Conservation (phyloP, 2,888 invertebrate genomes). For the Sthenelais limicola region DNA sequence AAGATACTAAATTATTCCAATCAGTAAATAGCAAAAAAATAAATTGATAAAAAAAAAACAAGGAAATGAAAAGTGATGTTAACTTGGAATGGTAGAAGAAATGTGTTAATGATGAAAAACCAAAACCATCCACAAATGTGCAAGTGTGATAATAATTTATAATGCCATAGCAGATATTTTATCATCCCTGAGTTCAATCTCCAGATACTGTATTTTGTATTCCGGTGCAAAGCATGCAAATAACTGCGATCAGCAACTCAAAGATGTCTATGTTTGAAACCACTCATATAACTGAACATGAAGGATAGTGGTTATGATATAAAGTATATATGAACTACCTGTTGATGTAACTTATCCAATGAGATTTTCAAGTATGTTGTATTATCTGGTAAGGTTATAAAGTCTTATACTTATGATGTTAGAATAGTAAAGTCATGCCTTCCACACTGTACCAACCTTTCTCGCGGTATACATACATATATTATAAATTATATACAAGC, state of each 20-base stretch:
- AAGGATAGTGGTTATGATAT: too few species aligned
- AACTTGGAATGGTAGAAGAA: not conserved
- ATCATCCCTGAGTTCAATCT: constrained; percentile 28
- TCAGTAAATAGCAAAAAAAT: constrained; percentile 9
- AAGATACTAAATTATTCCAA: too few species aligned
- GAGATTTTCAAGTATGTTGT: constrained; percentile 31
- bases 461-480: too few species aligned
- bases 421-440: too few species aligned
- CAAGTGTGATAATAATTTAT: constrained; percentile 36
- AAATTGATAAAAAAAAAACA: constrained; percentile 4
- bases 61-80: constrained; percentile 13
- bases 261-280: too few species aligned
- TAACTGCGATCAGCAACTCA: too few species aligned
- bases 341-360: constrained; percentile 29
- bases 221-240: constrained; percentile 35
- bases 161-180: constrained; percentile 33
- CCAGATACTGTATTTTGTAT: constrained; percentile 22
- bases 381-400: too few species aligned
- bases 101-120: constrained; percentile 2
- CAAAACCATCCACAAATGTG: constrained; percentile 25
- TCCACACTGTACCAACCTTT: too few species aligned
- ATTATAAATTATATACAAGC: too few species aligned
- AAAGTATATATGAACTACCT: constrained; percentile 1
- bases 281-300: too few species aligned
- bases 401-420: too few species aligned